Base-by-base conservation (phyloP, 2,888 invertebrate genomes). In the Pollenia amentaria region DNA sequence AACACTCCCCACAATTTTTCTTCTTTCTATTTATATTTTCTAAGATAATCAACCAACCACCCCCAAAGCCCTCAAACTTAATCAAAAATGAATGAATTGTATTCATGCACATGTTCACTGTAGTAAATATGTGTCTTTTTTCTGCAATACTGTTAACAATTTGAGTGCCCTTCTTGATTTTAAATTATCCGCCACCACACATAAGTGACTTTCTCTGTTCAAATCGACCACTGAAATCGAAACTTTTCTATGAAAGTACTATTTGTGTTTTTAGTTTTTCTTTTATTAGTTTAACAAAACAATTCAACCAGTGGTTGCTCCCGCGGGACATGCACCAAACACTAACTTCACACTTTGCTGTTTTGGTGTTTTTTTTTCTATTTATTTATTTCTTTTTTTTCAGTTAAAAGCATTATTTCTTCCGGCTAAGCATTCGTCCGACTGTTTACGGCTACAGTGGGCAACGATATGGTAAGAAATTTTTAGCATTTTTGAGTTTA, bases 231-330 rank as follows among this genome's bases (percentile, higher is more conserved):
- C 83, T 88, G 89, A 88, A 89, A 89, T 89, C 88, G 88, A 89
- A 89, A 88, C 88, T 89, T 88, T 88, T 87, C 72, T 88, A 85
- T 83, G 77, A 73, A 60, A 73, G 77, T 53, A 76, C 55, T 55
- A 86, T 80, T 87, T 84, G 72, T 83, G 83, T 83, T 48, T 79
- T 72, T 70, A 16, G 62, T 78, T 85, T 85, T 87, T 65, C 57
- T 85, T 57, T 72, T 77, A 80, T 87, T 83, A 76, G 79, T 53
- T 83, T 72, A 79, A 67, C 87, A 88, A 78, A 88, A 88, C 88
- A 89, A 89, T 89, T 89, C 88, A 89, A 89, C 88, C 88, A 84
- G 89, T 88, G 88, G 88, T 87, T 86, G 76, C 64, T 84, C 88
- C 87, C 88, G 65, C 72, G 85, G 87, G 88, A 88, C 21, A 70